A percentile compares a stretch with the other conserved stretches of the same genome.
phyloP scores from a whole-genome alignment of 2,797 vertebrate species.

The Chiloscyllium punctatum region DNA sequence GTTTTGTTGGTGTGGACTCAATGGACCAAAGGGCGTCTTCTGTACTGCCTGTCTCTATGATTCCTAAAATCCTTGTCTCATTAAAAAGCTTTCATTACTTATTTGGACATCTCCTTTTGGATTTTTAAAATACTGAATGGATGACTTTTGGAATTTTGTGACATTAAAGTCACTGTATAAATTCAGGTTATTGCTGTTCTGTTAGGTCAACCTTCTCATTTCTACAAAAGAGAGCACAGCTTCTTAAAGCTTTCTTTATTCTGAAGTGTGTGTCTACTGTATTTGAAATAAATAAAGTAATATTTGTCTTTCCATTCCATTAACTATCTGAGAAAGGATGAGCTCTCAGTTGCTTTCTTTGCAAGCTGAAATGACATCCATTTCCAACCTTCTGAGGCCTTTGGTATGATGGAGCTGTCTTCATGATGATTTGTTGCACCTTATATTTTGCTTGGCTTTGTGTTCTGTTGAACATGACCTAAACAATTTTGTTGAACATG shows the following conservation, averaged over 20 bases:
- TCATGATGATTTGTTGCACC: neutral
- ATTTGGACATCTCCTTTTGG: neutral
- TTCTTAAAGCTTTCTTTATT: neutral
- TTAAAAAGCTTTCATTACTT: neutral
- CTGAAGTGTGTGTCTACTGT: neutral
- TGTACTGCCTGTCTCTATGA: too few relatives aligned
- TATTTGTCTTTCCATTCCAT: neutral
- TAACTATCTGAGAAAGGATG: neutral
- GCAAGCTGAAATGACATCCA: neutral
- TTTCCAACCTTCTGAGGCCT: neutral
- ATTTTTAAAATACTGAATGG: too few relatives aligned
- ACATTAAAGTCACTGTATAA: neutral
- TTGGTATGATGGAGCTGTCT: neutral
- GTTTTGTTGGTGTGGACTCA: too few relatives aligned
- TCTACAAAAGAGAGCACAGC: neutral
- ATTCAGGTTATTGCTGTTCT: neutral
- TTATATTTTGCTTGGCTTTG: slow-evolving; percentile 11
- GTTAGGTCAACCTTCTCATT: neutral
- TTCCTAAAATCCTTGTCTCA: too few relatives aligned
- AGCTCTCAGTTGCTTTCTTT: too few relatives aligned
- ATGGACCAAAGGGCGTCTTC: too few relatives aligned
- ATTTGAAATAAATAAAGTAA: neutral
- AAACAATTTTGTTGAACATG: neutral
- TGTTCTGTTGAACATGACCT: too few relatives aligned
- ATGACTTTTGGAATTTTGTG: neutral